Conservation (phyloP, 1,140 invertebrate species). For the Trissolcus basalis region DNA sequence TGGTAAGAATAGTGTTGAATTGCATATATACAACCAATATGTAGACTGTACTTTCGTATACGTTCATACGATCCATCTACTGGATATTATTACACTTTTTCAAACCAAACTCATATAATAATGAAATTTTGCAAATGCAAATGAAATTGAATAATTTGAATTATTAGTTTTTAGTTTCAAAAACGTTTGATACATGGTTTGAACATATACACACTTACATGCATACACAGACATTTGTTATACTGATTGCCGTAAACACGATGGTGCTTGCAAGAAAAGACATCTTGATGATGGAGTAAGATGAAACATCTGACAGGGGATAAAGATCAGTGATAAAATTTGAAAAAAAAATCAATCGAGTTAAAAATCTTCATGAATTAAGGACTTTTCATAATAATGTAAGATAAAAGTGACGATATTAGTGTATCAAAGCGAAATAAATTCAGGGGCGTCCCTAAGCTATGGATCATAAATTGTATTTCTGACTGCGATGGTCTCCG, state of each 20-base stretch:
- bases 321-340: too few species aligned
- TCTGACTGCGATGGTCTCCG: slow-evolving; percentile 62
- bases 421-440: slow-evolving; percentile 43
- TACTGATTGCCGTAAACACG: not conserved
- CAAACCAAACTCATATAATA: not conserved
- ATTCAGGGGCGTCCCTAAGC: slow-evolving; percentile 70
- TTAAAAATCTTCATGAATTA: slow-evolving; percentile 44
- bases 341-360: not conserved
- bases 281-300: too few species aligned
- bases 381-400: slow-evolving; percentile 21
- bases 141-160: slow-evolving; percentile 34
- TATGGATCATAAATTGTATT: slow-evolving; percentile 56
- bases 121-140: slow-evolving; percentile 18
- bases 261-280: not conserved
- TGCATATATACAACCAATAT: slow-evolving; percentile 11
- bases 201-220: too few species aligned
- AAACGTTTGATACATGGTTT: too few species aligned
- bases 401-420: slow-evolving; percentile 16
- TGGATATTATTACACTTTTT: too few species aligned
- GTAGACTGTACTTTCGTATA: slow-evolving; percentile 15
- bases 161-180: too few species aligned
- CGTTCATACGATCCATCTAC: too few species aligned
- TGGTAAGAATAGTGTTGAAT: slow-evolving; percentile 25
- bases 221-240: not conserved
- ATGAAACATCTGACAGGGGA: too few species aligned